Base-by-base conservation (phyloP, 2,797 vertebrate species). In the Micrastur ruficollis region DNA sequence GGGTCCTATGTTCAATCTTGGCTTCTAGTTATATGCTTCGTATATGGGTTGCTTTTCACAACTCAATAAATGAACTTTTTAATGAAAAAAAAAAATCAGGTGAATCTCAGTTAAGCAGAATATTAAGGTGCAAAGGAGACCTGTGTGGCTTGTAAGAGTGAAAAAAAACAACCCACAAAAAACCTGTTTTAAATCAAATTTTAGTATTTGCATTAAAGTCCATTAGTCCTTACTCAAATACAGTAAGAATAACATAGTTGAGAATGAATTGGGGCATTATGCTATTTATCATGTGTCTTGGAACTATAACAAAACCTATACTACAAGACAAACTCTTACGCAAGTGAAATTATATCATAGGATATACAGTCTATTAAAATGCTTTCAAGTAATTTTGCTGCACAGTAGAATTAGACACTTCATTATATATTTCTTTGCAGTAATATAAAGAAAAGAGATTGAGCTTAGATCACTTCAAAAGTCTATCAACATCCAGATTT, bases 121-220 rank as follows among this genome's bases (percentile, higher is more conserved):
- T 9, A 66, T 63, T 34, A 14, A 71, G 21, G 56, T 14, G n/a
- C 36, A 81, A 78, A 88, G n/a, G 2, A 81, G 9, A 58, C 2
- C 2, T 22, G 3, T 6, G 2, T 47, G 8, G 17, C 21, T 42
- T 70, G 25, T 50, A 70, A n/a, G 10, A 58, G 47, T 2, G 0
- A 5, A 25, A 12, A n/a, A 9, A 36, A 2, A 19, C 55, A 15
- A 3, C 42, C 18, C 16, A 18, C 21, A 44, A 31, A 36, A 75
- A 82, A 32, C 12, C 1, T 10, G 1, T 50, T 81, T 70, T 17
- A 63, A 85, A n/a, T 31, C 14, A 71, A 78, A 73, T 53, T 70
- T 38, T 27, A 34, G 20, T 40, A 36, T 71, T 79, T 46, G 26
- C 10, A 31, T 55, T 74, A 36, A 63, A 78, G 16, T 32, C 22